phyloP scores from a whole-genome alignment of 2,888 invertebrate species.

The Clitarchus hookeri region DNA sequence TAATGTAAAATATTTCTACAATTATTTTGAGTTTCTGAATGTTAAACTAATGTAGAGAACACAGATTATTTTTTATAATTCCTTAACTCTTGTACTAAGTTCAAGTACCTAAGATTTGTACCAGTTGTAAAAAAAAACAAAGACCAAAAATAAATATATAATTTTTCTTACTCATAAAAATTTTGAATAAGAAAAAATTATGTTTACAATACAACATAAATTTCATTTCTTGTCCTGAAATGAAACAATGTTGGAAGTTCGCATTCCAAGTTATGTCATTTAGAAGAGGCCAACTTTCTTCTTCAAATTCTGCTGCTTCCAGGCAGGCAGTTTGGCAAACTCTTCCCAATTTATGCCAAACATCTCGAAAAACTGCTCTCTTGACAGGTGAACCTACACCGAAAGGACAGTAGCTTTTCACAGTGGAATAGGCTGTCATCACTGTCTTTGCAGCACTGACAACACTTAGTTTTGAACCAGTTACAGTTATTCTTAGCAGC shows the following conservation, averaged over 20 bases:
- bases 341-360: constrained; percentile 21
- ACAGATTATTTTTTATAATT: too few species aligned
- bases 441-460: not conserved
- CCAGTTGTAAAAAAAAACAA: too few species aligned
- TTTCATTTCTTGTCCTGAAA: constrained; percentile 16
- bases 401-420: not conserved
- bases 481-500: too few species aligned
- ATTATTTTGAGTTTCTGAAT: too few species aligned
- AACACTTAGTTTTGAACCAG: not conserved
- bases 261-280: not conserved
- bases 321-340: constrained; percentile 9
- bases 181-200: too few species aligned
- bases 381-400: constrained; percentile 18
- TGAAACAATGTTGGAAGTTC: constrained; percentile 1
- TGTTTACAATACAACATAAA: not conserved
- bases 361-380: not conserved
- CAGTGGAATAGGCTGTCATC: not conserved
- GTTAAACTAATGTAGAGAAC: too few species aligned
- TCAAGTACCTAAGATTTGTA: too few species aligned
- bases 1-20: too few species aligned
- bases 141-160: too few species aligned
- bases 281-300: constrained; percentile 25
- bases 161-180: too few species aligned
- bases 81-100: too few species aligned
- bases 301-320: constrained; percentile 22